phyloP scores from a whole-genome alignment of 92 coral and sea anemone species.

The Pocillopora grandis region DNA sequence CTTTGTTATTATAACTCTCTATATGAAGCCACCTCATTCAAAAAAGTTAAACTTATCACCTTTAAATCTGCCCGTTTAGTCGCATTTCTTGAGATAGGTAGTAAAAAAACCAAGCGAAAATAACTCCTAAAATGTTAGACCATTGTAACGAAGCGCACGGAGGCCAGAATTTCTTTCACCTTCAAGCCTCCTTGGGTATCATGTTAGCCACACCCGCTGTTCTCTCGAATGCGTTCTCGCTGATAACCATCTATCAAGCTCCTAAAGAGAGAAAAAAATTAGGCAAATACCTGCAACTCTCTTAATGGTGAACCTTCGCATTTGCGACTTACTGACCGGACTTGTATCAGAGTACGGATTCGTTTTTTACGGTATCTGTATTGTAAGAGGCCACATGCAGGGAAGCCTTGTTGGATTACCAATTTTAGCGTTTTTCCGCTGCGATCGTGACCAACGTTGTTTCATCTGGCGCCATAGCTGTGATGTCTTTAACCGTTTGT shows the following conservation, averaged over 20 bases:
- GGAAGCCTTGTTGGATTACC: neutral
- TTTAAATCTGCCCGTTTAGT: no score
- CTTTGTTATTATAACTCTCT: no score
- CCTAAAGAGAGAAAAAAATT: neutral
- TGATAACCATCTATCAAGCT: slow-evolving; percentile 16
- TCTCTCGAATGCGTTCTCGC: slow-evolving; percentile 10
- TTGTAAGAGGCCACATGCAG: neutral
- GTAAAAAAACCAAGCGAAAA: no score
- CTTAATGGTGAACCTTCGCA: slow-evolving; percentile 9
- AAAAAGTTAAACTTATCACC: no score
- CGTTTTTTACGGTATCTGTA: neutral
- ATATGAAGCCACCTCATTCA: no score
- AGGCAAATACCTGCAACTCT: neutral
- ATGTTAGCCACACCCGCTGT: slow-evolving; percentile 7
- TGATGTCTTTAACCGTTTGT: slow-evolving; percentile 44
- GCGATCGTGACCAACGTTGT: slow-evolving; percentile 20
- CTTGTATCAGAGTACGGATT: neutral
- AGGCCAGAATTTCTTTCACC: neutral
- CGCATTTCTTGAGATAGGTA: no score
- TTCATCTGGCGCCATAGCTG: slow-evolving; percentile 29
- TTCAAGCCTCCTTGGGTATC: neutral
- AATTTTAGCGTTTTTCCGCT: neutral
- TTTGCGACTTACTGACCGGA: slow-evolving; percentile 15
- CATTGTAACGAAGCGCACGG: neutral
- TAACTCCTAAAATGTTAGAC: no score